phyloP scores from a whole-genome alignment of 2,797 vertebrate genomes.

The Todus mexicanus region DNA sequence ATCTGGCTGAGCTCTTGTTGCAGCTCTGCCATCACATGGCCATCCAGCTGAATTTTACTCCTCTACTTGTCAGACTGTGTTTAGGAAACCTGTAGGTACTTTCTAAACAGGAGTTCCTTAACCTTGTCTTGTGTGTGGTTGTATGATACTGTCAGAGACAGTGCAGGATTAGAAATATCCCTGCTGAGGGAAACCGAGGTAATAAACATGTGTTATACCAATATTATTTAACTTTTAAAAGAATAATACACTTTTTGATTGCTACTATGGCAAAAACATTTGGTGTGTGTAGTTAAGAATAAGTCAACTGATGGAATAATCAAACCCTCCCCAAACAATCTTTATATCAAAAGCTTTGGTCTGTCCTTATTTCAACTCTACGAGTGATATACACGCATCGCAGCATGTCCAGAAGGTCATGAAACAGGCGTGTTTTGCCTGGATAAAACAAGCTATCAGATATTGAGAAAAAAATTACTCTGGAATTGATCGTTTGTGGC shows the following conservation, averaged over 20 bases:
- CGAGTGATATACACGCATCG: background rate
- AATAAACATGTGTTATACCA: background rate
- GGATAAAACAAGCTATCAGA: constrained; percentile 36
- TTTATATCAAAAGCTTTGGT: background rate
- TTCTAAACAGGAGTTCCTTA: background rate
- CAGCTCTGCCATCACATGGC: background rate
- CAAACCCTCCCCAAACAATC: background rate
- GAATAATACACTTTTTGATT: background rate
- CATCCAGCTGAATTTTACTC: background rate
- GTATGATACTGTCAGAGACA: background rate
- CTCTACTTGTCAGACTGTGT: rapidly evolving
- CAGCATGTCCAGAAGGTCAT: constrained; percentile 15
- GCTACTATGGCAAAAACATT: background rate
- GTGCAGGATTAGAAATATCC: background rate
- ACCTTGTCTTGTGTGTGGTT: background rate
- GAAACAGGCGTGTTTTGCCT: background rate
- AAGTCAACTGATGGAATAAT: background rate
- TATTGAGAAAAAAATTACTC: background rate
- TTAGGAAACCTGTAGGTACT: background rate
- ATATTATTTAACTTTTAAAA: background rate
- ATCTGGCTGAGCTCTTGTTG: background rate
- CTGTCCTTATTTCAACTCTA: constrained; percentile 39
- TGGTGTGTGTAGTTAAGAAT: background rate
- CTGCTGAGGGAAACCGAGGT: background rate
- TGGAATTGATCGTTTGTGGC: constrained; percentile 59